Base-by-base conservation (phyloP, 2,797 vertebrate species). In the Crax fasciolata region DNA sequence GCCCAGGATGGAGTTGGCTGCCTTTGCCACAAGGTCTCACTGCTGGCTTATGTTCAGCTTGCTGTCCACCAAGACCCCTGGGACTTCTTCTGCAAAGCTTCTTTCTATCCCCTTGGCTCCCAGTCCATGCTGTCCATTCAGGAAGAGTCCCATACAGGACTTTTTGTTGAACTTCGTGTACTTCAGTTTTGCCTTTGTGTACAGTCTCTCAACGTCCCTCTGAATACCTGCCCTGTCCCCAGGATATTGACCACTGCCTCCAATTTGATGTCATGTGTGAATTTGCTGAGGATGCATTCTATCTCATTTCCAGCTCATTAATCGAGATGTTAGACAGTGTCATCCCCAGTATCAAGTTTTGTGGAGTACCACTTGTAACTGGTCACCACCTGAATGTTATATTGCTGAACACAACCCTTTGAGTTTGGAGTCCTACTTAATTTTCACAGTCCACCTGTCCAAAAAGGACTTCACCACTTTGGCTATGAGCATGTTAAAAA, bases 11-110 rank as follows among this genome's bases (percentile, higher is more conserved):
- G 19, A 18, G 14, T 27, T 67, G 66, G 38, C 25, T 14, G 1
- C 2, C 57, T 79, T 71, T 76, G 48, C 19, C 1, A 1, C 48
- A 20, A n/a, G 25, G 48, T 62, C 1, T 0, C 28, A 7, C 54
- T 74, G 24, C 38, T 87, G 23, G 12, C 23, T 88, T 3, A 9
- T 10, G 25, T 41, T 86, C 61, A 55, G 4, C 39, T 74, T 80
- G 5, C 28, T 84, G 39, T 43, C 48, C 38, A 48, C 16, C 27
- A 72, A 13, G 2, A 11, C 7, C 24, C 10, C 3, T 59, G 28
- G 44, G 57, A 68, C 38, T 85, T 75, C 30, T 52, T 17, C 24
- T 59, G 39, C 23, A 82, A 79, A 84, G 13, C 7, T 76, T 25
- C 16, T 62, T 83, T 83, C 27, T 68, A 3, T 52, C 38, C 10